These are phyloP conservation scores for Oncorhynchus mykiss DNA, from an alignment of 2,113 vertebrate species.

Conservation along the genomic window DNA sequence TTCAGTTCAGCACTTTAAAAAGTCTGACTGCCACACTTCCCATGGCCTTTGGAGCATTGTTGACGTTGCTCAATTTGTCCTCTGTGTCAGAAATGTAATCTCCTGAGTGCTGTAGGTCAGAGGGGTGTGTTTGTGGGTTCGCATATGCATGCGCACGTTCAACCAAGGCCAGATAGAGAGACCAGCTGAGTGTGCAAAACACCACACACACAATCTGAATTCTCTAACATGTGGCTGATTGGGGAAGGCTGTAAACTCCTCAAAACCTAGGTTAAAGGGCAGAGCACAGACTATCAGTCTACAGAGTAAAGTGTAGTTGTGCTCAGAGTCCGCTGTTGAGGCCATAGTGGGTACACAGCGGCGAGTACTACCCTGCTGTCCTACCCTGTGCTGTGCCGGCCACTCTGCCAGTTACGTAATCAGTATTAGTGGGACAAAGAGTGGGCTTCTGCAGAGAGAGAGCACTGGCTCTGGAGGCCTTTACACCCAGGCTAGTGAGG, in stretches of 20 bases:
- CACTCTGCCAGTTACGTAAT: constrained; percentile 52
- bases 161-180: not conserved
- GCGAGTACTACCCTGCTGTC: constrained; percentile 15
- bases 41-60: not conserved
- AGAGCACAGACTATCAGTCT: too few relatives aligned
- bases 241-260: too few relatives aligned
- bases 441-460: constrained; percentile 9
- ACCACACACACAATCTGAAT: too few relatives aligned
- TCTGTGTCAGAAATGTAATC: constrained; percentile 5
- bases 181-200: too few relatives aligned
- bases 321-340: not conserved
- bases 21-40: not conserved
- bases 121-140: constrained; percentile 27
- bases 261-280: too few relatives aligned
- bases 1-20: not conserved
- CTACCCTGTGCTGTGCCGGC: constrained; percentile 15
- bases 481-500: constrained; percentile 20
- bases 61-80: not conserved
- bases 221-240: too few relatives aligned
- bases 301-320: not conserved
- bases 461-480: not conserved
- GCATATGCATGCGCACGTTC: constrained; percentile 6
- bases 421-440: constrained; percentile 50
- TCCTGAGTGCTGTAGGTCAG: constrained; percentile 4
- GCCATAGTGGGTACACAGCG: constrained; percentile 2